These are phyloP conservation scores for Junonia oenone DNA, from an alignment of 2,888 invertebrate species.

Conservation along the genomic window DNA sequence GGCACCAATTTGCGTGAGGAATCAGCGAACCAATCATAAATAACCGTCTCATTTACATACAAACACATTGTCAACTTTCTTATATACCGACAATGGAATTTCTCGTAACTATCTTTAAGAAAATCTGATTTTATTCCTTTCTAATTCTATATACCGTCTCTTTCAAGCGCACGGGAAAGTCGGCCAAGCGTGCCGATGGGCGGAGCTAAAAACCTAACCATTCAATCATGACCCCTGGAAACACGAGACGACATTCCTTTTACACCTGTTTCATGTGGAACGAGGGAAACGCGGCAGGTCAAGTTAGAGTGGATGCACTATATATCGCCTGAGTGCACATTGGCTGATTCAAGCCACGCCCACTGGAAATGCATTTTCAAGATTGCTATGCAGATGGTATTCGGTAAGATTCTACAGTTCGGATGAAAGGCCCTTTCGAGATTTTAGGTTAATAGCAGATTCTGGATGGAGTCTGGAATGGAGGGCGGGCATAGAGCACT, in stretches of 20 bases:
- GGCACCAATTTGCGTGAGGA: constrained; percentile 58
- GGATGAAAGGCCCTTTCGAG: constrained; percentile 38
- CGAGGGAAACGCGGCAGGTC: constrained; percentile 43
- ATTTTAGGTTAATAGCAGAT: constrained; percentile 54
- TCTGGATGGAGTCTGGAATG: constrained; percentile 12
- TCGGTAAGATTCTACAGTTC: constrained; percentile 53
- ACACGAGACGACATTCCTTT: constrained; percentile 44
- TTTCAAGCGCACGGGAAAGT: constrained; percentile 51
- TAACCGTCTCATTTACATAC: constrained; percentile 72
- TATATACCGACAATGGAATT: constrained; percentile 67
- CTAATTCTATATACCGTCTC: constrained; percentile 57
- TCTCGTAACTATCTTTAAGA: constrained; percentile 74
- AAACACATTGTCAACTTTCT: constrained; percentile 57
- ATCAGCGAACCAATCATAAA: constrained; percentile 53
- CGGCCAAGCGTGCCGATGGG: constrained; percentile 68
- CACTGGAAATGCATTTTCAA: constrained; percentile 74
- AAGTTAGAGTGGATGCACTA: constrained; percentile 52
- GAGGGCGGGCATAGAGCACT: background rate
- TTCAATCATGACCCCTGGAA: constrained; percentile 48
- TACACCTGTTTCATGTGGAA: constrained; percentile 37
- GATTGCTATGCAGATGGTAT: constrained; percentile 73
- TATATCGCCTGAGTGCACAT: constrained; percentile 78
- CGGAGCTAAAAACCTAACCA: constrained; percentile 54
- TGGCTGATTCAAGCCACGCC: constrained; percentile 76
- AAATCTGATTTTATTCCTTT: constrained; percentile 52